Percentiles rank a stretch among this genome's conserved stretches.
Evolutionary conservation across 2,797 vertebrate genomes (phyloP).

Genomic region (Hippopotamyrus pictus): DNA sequence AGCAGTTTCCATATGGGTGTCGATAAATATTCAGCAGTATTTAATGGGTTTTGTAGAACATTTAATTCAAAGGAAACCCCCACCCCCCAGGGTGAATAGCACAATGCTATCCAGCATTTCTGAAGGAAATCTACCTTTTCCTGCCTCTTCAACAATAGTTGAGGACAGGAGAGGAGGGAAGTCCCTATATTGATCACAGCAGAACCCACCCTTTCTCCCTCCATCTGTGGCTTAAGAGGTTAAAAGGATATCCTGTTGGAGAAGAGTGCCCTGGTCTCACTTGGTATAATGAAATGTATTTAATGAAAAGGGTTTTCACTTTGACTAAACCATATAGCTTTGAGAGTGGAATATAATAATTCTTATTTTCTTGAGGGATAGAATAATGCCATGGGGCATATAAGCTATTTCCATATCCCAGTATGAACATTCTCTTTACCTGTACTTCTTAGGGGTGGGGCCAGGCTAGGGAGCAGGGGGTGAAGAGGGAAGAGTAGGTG

Average conservation of each 20-base stretch:
- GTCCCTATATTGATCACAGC: not conserved
- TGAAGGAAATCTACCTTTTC: conserved; percentile 9
- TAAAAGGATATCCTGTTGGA: conserved; percentile 2
- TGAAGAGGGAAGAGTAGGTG: conserved; percentile 41
- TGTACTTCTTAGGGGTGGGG: not conserved
- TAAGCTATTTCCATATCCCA: not conserved
- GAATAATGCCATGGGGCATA: not conserved
- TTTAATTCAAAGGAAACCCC: not conserved
- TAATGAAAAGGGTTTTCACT: not conserved
- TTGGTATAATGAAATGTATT: not conserved
- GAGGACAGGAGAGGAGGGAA: not conserved
- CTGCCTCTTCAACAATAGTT: not conserved
- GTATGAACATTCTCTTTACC: not conserved
- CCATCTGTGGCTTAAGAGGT: not conserved
- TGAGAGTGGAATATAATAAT: not conserved
- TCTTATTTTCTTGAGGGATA: not conserved
- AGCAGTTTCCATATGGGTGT: not conserved
- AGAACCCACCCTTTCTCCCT: not conserved
- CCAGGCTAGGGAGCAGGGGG: not conserved
- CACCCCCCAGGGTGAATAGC: not conserved
- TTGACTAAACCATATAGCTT: not conserved
- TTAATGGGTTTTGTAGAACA: not conserved
- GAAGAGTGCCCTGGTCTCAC: not conserved
- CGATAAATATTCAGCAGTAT: not conserved
- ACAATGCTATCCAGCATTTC: not conserved